phyloP scores from a whole-genome alignment of 2,888 invertebrate species.

The Pseudolycoriella hygida region DNA sequence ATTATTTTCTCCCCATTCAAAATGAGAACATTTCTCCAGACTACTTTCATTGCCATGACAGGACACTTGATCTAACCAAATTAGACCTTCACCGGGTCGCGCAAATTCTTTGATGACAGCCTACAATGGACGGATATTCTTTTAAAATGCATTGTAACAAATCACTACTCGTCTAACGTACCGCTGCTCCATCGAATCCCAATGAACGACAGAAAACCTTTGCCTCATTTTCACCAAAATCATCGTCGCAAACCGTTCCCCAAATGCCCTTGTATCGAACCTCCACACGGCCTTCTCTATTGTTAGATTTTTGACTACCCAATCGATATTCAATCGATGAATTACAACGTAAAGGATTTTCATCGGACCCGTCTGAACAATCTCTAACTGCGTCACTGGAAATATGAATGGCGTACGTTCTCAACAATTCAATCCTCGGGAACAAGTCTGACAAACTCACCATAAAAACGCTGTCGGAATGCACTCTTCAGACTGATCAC shows the following conservation, averaged over 20 bases:
- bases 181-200: slow-evolving; percentile 34
- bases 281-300: slow-evolving; percentile 48
- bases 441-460: background rate
- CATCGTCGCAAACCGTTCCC: slow-evolving; percentile 67
- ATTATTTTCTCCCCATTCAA: slow-evolving; percentile 50
- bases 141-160: too few species aligned
- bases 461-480: slow-evolving; percentile 39
- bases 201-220: slow-evolving; percentile 40
- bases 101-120: too few species aligned
- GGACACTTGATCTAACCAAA: slow-evolving; percentile 51
- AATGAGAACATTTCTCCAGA: slow-evolving; percentile 43
- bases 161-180: slow-evolving; percentile 11
- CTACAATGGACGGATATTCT: too few species aligned
- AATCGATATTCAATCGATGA: slow-evolving; percentile 37
- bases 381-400: background rate
- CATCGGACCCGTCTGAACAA: slow-evolving; percentile 6
- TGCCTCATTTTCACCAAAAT: slow-evolving; percentile 47
- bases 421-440: too few species aligned
- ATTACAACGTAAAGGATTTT: slow-evolving; percentile 12
- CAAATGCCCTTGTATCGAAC: slow-evolving; percentile 47
- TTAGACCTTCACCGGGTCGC: slow-evolving; percentile 35
- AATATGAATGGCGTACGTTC: too few species aligned
- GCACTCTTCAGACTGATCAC: slow-evolving; percentile 39
- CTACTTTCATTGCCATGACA: slow-evolving; percentile 48
- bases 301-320: slow-evolving; percentile 32